Base-by-base conservation (phyloP, 2,888 invertebrate genomes). In the Hydropsyche betteni region DNA sequence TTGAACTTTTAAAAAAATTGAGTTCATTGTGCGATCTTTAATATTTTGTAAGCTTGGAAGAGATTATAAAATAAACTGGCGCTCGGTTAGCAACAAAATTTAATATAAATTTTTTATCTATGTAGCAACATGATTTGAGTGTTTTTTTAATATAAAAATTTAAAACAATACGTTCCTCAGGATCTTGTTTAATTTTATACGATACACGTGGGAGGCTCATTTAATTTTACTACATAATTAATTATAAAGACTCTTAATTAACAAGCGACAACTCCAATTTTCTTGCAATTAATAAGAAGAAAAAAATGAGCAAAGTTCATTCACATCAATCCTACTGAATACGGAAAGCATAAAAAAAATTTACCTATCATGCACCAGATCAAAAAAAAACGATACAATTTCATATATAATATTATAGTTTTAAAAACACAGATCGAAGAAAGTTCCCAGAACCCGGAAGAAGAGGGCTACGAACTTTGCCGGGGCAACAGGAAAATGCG, bases 1-100 rank as follows among this genome's bases (percentile, higher is more conserved):
- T 68, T 68, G 38, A 10, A 14, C 12, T 36, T 36, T 50, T 1
- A n/a, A 36, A 36, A 36, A 58, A 24, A 34, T 0, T 50, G 44
- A 69, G 36, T 38, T 44, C n/a, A 5, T 2, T 2, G n/a, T 6
- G 50, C 44, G 50, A 69, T 36, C 12, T 34, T 5, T n/a, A 12
- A 73, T 58, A 58, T 55, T 73, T 61, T 38, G 73, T 24, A 73
- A 34, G 58, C 73, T 38, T 73, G 58, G 73, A 38, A 61, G 73
- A 73, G 73, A 24, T 12, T 61, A 16, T 6, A 38, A 73, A 73
- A 73, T 64, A 36, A n/a, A 55, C 36, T n/a, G 16, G 4, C 50
- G 69, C 51, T 50, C 6, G 2, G 14, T 50, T 50, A 8, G 34
- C 36, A 10, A 44, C 44, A 44, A 44, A 44, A 10, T 68, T 68